phyloP scores from a whole-genome alignment of 1,140 invertebrate species.

The Lutraria rhynchaena region DNA sequence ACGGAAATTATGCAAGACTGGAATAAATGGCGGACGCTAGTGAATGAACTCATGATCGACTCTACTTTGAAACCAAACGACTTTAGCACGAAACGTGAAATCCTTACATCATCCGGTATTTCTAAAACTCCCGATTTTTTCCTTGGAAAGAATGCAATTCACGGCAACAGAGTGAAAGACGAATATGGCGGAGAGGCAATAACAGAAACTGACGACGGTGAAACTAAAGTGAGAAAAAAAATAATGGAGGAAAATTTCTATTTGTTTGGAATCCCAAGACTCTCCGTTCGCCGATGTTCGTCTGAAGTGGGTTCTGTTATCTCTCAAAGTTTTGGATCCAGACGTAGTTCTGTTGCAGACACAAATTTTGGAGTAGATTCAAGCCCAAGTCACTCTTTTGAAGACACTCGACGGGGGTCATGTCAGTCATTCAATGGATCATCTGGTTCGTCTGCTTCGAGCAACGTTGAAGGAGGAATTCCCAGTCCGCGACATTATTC shows the following conservation, averaged over 20 bases:
- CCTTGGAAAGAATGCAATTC: slow-evolving; percentile 7
- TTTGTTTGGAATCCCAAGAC: slow-evolving; percentile 26
- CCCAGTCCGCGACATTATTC: too few species aligned
- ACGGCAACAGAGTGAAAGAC: slow-evolving; percentile 9
- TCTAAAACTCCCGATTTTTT: slow-evolving; percentile 28
- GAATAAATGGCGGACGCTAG: slow-evolving; percentile 11
- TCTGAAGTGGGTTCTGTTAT: too few species aligned
- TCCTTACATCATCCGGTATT: slow-evolving; percentile 2
- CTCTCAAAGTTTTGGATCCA: too few species aligned
- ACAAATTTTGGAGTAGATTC: too few species aligned
- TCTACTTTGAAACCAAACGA: neutral
- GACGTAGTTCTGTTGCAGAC: too few species aligned
- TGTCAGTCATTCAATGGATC: too few species aligned
- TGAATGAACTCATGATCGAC: slow-evolving; percentile 19
- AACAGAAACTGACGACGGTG: neutral
- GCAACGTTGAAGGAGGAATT: too few species aligned
- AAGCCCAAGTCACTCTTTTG: too few species aligned
- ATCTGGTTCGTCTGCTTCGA: too few species aligned
- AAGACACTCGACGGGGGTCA: too few species aligned
- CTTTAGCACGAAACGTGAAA: neutral
- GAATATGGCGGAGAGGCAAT: slow-evolving; percentile 6
- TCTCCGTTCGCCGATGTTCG: neutral
- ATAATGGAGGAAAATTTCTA: slow-evolving; percentile 28
- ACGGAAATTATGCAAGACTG: slow-evolving; percentile 8
- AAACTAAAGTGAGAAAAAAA: slow-evolving; percentile 7